phyloP scores from a whole-genome alignment of 2,113 vertebrate species.

The Cettia cetti region DNA sequence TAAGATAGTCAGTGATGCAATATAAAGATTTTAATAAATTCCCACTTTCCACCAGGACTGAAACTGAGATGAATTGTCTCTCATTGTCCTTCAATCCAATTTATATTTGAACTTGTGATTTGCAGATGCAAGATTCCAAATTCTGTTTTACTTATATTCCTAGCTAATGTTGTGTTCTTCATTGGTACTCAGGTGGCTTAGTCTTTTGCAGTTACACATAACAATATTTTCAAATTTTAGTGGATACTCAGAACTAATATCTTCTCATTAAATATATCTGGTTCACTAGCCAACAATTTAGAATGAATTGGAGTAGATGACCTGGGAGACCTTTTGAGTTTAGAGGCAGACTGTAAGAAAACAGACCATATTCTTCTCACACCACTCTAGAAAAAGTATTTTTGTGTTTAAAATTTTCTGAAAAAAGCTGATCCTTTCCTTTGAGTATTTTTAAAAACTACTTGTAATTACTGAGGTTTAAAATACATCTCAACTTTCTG shows the following conservation, averaged over 20 bases:
- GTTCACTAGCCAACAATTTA: background rate
- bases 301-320: background rate
- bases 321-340: background rate
- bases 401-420: background rate
- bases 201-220: background rate
- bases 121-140: background rate
- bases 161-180: background rate
- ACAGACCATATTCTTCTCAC: background rate
- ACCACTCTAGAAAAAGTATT: background rate
- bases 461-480: conserved; percentile 8
- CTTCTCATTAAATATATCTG: background rate
- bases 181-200: background rate
- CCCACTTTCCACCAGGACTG: background rate
- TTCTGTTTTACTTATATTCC: background rate
- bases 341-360: background rate
- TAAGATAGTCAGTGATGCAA: background rate
- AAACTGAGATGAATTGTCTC: background rate
- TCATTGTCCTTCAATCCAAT: background rate
- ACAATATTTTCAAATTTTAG: background rate
- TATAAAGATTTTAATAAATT: background rate
- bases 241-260: background rate
- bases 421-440: background rate
- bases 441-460: background rate
- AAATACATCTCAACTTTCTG: conserved; percentile 1
- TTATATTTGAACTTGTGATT: background rate